These are phyloP conservation scores for Oxygymnocypris stewartii DNA, from an alignment of 2,113 vertebrate species.

Conservation along the genomic window DNA sequence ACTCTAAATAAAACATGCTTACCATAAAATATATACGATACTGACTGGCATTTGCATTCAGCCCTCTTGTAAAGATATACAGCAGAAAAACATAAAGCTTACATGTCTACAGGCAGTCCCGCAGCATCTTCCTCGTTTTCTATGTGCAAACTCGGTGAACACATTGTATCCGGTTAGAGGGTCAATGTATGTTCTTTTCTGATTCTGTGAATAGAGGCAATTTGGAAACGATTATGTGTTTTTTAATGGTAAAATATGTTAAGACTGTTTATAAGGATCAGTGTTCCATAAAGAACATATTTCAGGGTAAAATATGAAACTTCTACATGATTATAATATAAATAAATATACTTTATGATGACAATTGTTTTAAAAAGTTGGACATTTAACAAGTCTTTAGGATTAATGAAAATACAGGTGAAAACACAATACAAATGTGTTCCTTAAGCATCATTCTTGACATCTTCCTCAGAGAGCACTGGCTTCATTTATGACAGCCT, in stretches of 20 bases:
- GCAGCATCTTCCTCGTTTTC: conserved; percentile 77
- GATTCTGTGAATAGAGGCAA: conserved; percentile 67
- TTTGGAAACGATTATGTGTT: neutral
- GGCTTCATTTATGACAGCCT: conserved; percentile 76
- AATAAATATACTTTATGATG: neutral
- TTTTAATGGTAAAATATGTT: neutral
- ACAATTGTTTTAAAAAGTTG: neutral
- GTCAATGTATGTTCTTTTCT: conserved; percentile 78
- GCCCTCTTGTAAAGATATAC: neutral
- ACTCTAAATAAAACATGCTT: conserved; percentile 15
- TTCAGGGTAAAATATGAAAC: neutral
- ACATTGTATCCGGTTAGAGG: conserved; percentile 75
- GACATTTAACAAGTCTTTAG: neutral
- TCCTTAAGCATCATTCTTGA: conserved; percentile 73
- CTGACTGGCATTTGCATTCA: neutral
- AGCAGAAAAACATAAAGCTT: conserved; percentile 66
- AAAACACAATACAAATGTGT: conserved; percentile 64
- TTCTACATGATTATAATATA: neutral
- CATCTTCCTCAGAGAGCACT: conserved; percentile 74
- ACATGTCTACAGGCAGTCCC: conserved; percentile 82
- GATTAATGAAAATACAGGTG: neutral
- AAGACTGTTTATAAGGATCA: neutral
- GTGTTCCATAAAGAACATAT: neutral
- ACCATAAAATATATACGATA: neutral
- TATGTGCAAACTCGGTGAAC: conserved; percentile 78